Base-by-base conservation (phyloP, 2,888 invertebrate species). In the Thera britannica region DNA sequence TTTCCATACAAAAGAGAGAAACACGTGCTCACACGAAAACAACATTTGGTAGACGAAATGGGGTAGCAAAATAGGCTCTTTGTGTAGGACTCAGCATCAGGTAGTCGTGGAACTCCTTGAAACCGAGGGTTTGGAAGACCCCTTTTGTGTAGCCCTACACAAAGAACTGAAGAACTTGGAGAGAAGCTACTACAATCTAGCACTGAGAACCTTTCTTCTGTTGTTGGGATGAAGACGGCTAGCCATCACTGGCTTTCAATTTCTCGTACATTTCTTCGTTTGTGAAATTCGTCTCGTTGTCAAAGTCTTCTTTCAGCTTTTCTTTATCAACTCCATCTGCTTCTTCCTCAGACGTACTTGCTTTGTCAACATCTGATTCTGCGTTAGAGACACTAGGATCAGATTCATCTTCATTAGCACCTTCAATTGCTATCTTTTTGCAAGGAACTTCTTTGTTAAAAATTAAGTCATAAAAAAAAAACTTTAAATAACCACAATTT, bases 191-290 rank as follows among this genome's bases (percentile, higher is more conserved):
- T n/a, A n/a, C n/a, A n/a, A n/a, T n/a, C n/a, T n/a, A n/a, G n/a
- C n/a, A n/a, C 98, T 96, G 72, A 97, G 90, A 71, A 99, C 95
- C 94, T 99, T 99, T 61, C 98, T 94, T 75, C 97, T 95, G 83
- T 99, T 97, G 83, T 98, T 98, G 0, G 98, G 98, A 94, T 99
- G 99, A 34, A 98, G 90, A 54, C 95, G 92, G 41, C 92, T 90
- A 0, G 99, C 98, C 91, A 96, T 96, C 12, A 92, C 95, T 0
- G 97, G 94, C 83, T 73, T 91, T 89, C 75, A 99, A 91, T 83
- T 95, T 95, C 6, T 93, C 88, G 85, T 98, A 96, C 46, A 99
- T 93, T 72, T 96, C 95, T 76, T 94, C 93, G 79, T 95, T 96
- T 2, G 95, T 87, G 64, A 89, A 88, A 0, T 82, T 80, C 2